Evolutionary conservation across 2,113 vertebrate genomes (phyloP), one percentile per base, ranked within the genome.

Genomic region (Clarias macrocephalus): DNA sequence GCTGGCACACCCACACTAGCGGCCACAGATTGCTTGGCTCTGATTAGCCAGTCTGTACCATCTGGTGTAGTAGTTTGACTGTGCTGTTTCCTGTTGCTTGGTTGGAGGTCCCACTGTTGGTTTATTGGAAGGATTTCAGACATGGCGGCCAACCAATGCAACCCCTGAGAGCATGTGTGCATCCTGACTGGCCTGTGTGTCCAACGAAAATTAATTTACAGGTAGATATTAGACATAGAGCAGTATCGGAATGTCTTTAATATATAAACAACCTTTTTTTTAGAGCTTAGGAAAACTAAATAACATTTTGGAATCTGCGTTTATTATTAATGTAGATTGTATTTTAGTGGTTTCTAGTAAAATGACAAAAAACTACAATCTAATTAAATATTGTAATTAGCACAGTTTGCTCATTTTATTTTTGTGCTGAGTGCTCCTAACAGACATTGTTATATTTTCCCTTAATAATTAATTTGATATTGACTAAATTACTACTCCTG

Each of bases 1-100:
- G 82, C 62, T 85, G 57, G 88, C 70, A 88, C 6, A 85, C 66
- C 66, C 52, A 37, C 48, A 28, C 23, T 15, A 23, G 30, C 21
- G 25, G 54, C 59, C 83, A 73, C 88, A 85, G 81, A 94, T 94
- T 94, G 94, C 91, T 91, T 89, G 88, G 80, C 89, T 88, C 88
- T 91, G 92, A 90, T 92, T 84, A 92, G 92, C 90, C 92, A 91
- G 89, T 91, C 90, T 88, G 75, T 91, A 89, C 93, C 93, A 95
- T 94, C 94, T 94, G 94, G 88, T 80, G 88, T 81, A 91, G 87
- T 92, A 88, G 85, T 85, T 90, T 91, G 92, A 92, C 91, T 91
- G 90, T 92, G 91, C 87, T 90, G 88, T 85, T 84, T 89, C 85
- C 86, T 84, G 70, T 85, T 66, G 37, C 85, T 82, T 52, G 23